phyloP scores from a whole-genome alignment of 2,888 invertebrate species.

The Athalia cordata region DNA sequence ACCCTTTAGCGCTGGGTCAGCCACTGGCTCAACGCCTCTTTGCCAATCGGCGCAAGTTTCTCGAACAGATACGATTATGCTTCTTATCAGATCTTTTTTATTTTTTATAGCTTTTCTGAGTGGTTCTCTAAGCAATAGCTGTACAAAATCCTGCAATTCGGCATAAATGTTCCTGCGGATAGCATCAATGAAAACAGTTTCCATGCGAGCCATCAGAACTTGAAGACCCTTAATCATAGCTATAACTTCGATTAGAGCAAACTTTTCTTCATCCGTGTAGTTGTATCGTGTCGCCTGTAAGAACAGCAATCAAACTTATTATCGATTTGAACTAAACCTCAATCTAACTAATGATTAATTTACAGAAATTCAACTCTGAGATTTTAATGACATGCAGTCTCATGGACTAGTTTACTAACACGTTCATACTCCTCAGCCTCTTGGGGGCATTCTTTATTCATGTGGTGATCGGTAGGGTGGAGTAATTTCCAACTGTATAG shows the following conservation, averaged over 20 bases:
- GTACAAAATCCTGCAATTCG: constrained; percentile 97
- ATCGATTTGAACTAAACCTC: neutral
- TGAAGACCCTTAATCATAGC: constrained; percentile 99
- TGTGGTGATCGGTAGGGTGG: constrained; percentile 98
- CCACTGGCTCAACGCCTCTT: constrained; percentile 91
- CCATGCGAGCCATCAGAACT: constrained; percentile 97
- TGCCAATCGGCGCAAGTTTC: constrained; percentile 99
- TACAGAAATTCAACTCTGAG: too few relatives aligned
- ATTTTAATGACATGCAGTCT: too few relatives aligned
- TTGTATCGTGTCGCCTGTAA: constrained; percentile 95
- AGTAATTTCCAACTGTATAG: constrained; percentile 98
- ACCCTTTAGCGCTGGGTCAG: constrained; percentile 93
- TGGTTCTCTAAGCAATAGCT: constrained; percentile 91
- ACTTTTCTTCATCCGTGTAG: constrained; percentile 97
- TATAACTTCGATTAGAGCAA: constrained; percentile 97
- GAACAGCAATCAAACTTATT: constrained; percentile 23
- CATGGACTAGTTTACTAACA: constrained; percentile 73
- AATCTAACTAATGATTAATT: too few relatives aligned
- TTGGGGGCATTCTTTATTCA: constrained; percentile 94
- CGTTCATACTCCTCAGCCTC: constrained; percentile 99
- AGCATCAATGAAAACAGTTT: constrained; percentile 95
- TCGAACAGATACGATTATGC: constrained; percentile 96
- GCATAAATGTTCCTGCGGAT: constrained; percentile 95
- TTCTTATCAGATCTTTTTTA: constrained; percentile 95
- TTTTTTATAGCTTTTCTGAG: constrained; percentile 97